Percentiles rank a stretch among this genome's conserved stretches.
These are phyloP conservation scores for Isichthys henryi DNA, from an alignment of 2,113 vertebrate species.

Conservation along the genomic window DNA sequence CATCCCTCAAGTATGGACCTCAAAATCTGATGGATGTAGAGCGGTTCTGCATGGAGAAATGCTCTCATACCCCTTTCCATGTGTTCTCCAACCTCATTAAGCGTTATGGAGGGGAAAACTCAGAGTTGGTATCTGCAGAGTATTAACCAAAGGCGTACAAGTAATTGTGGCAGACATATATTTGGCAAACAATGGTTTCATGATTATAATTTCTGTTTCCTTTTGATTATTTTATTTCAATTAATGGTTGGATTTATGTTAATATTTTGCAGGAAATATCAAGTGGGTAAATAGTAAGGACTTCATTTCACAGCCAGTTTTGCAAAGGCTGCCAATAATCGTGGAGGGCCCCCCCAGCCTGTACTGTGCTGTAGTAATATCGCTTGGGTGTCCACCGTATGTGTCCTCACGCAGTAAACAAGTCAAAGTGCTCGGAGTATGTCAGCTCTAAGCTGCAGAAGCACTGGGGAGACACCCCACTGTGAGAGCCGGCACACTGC, in stretches of 20 bases:
- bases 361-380: neutral
- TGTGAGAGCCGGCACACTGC: neutral
- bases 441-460: neutral
- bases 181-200: neutral
- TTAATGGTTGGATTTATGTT: neutral
- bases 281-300: neutral
- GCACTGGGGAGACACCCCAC: neutral
- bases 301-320: neutral
- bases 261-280: neutral
- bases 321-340: neutral
- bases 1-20: neutral
- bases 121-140: neutral
- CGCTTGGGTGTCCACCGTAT: neutral
- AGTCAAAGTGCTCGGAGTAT: neutral
- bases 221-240: neutral
- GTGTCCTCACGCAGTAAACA: neutral
- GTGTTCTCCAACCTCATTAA: neutral
- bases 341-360: neutral
- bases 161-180: neutral
- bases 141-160: neutral
- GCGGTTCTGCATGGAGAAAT: neutral
- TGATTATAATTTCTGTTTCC: neutral
- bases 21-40: neutral
- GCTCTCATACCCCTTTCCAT: neutral
- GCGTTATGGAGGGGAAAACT: neutral